A percentile compares a stretch with the other conserved stretches of the same genome.
These are phyloP conservation scores for Eupeodes luniger DNA, from an alignment of 2,888 invertebrate species.

Conservation along the genomic window DNA sequence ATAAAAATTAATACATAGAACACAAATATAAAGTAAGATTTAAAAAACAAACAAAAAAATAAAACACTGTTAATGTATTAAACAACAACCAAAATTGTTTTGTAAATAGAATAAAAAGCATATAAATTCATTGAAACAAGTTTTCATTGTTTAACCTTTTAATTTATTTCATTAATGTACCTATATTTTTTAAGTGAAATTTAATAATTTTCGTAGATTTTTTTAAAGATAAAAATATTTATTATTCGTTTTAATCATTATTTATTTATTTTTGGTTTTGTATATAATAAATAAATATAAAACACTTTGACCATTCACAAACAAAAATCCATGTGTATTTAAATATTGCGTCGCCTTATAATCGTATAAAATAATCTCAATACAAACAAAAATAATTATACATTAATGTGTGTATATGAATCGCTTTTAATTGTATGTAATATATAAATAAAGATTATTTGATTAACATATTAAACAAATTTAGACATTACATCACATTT, in stretches of 20 bases:
- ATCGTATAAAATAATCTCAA: constrained; percentile 57
- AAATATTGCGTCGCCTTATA: constrained; percentile 72
- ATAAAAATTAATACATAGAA: constrained; percentile 53
- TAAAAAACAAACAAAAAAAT: not conserved
- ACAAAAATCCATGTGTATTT: constrained; percentile 58
- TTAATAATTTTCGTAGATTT: not conserved
- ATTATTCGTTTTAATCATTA: constrained; percentile 20
- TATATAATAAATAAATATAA: constrained; percentile 42
- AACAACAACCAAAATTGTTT: constrained; percentile 53
- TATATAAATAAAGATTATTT: constrained; percentile 64
- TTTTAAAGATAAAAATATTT: constrained; percentile 8
- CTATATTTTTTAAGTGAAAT: constrained; percentile 27
- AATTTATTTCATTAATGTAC: constrained; percentile 53
- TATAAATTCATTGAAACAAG: constrained; percentile 46
- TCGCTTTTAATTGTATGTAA: constrained; percentile 70
- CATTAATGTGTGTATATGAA: constrained; percentile 66
- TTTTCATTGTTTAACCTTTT: constrained; percentile 21
- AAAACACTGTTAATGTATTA: constrained; percentile 49
- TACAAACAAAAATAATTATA: constrained; percentile 8
- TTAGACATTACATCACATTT: constrained; percentile 49
- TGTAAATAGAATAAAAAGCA: constrained; percentile 68
- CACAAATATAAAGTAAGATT: constrained; percentile 58
- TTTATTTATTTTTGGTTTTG: constrained; percentile 27
- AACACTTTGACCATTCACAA: constrained; percentile 60
- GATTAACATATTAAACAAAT: constrained; percentile 36